A percentile compares a stretch with the other conserved stretches of the same genome.
phyloP scores from a whole-genome alignment of 2,888 invertebrate genomes.

The Megastigmus dorsalis region DNA sequence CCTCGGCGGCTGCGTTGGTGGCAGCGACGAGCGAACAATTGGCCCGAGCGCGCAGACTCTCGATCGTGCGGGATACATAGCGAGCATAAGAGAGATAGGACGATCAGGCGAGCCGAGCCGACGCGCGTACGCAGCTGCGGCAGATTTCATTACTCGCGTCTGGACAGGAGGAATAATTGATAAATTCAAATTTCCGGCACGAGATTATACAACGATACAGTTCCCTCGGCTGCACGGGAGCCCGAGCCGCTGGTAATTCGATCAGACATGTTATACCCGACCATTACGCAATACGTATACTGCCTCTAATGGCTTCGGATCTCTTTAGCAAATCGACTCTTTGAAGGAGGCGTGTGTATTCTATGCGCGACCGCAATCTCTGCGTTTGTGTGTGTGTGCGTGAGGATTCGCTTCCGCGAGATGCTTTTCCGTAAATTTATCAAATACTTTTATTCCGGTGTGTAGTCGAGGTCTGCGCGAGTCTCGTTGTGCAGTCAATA shows the following conservation, averaged over 20 bases:
- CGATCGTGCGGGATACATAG: too few species aligned
- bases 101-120: too few species aligned
- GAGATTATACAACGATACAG: conserved; percentile 53
- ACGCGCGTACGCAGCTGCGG: not conserved
- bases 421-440: too few species aligned
- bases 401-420: too few species aligned
- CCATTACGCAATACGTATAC: conserved; percentile 48
- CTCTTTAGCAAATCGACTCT: conserved; percentile 32
- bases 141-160: conserved; percentile 51
- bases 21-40: conserved; percentile 22
- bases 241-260: conserved; percentile 41
- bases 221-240: conserved; percentile 1
- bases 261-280: conserved; percentile 45
- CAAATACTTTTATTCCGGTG: too few species aligned
- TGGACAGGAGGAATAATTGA: conserved; percentile 52
- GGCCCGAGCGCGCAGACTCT: conserved; percentile 30
- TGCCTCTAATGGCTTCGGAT: conserved; percentile 25
- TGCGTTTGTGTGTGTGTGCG: too few species aligned
- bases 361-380: too few species aligned
- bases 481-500: too few species aligned
- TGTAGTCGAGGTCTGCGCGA: too few species aligned
- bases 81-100: not conserved
- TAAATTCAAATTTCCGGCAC: conserved; percentile 55
- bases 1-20: not conserved
- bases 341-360: too few species aligned